phyloP scores from a whole-genome alignment of 2,888 invertebrate species.

The Pseudoips prasinana region DNA sequence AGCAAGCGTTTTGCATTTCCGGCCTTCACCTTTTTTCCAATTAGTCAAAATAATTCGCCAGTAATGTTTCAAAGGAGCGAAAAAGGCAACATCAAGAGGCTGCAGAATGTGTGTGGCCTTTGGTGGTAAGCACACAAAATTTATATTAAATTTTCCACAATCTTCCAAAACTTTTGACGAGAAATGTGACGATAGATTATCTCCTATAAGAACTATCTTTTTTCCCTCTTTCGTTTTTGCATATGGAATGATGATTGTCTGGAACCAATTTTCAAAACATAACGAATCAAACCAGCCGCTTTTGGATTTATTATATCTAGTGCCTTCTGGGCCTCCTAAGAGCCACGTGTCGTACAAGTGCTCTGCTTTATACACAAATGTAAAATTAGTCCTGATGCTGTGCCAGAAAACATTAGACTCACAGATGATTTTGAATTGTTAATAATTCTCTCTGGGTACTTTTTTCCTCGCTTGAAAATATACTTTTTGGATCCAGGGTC shows the following conservation, averaged over 20 bases:
- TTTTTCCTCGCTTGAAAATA: constrained; percentile 33
- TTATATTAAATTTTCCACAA: constrained; percentile 5
- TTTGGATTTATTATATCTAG: constrained; percentile 45
- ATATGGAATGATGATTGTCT: constrained; percentile 2
- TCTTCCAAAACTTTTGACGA: constrained; percentile 1
- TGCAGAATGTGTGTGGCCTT: constrained; percentile 9
- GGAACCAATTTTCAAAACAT: constrained; percentile 42
- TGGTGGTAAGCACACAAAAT: constrained; percentile 8
- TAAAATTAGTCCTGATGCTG: constrained; percentile 28
- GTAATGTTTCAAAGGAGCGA: constrained; percentile 7
- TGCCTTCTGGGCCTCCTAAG: constrained; percentile 41
- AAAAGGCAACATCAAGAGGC: constrained; percentile 11
- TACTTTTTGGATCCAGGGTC: constrained; percentile 26
- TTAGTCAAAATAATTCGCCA: constrained; percentile 5
- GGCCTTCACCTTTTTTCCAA: constrained; percentile 1
- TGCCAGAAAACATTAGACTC: constrained; percentile 47
- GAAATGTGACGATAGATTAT: constrained; percentile 1
- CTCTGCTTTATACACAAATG: constrained; percentile 54
- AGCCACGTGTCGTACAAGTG: constrained; percentile 48
- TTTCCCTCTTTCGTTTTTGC: constrained; percentile 1
- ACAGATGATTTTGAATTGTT: constrained; percentile 41
- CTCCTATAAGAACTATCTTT: background rate
- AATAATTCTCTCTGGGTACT: constrained; percentile 41
- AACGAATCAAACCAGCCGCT: constrained; percentile 46
- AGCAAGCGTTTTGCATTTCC: constrained; percentile 10